Evolutionary conservation across 2,888 invertebrate genomes (phyloP).

Genomic region (Eumerus sabulonum): DNA sequence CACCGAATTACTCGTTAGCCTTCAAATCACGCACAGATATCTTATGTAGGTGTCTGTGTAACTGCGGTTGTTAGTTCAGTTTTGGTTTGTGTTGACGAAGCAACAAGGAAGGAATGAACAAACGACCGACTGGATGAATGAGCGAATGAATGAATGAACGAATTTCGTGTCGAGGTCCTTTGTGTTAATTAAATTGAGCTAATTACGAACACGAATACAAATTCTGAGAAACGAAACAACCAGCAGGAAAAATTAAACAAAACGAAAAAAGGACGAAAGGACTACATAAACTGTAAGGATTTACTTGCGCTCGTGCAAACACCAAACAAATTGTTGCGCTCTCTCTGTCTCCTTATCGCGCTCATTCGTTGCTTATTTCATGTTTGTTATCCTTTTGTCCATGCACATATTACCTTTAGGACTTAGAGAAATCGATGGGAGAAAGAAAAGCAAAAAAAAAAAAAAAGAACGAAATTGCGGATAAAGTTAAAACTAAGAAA

Average conservation of each 20-base stretch:
- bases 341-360: background rate
- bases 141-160: conserved; percentile 1
- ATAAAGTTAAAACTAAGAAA: conserved; percentile 29
- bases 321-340: conserved; percentile 45
- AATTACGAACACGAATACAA: conserved; percentile 62
- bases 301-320: conserved; percentile 52
- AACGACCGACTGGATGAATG: too few relatives aligned
- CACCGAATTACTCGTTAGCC: conserved; percentile 32
- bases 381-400: conserved; percentile 1
- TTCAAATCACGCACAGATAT: background rate
- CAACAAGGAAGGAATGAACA: conserved; percentile 1
- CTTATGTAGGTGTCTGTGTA: background rate
- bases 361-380: background rate
- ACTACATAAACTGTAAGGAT: conserved; percentile 44
- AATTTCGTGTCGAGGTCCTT: conserved; percentile 39
- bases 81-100: too few relatives aligned
- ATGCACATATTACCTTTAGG: conserved; percentile 35
- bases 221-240: conserved; percentile 13
- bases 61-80: conserved; percentile 5
- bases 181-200: conserved; percentile 66
- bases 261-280: conserved; percentile 5
- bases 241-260: background rate
- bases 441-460: conserved; percentile 9
- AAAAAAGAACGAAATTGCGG: conserved; percentile 20
- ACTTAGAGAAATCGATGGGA: conserved; percentile 12